phyloP scores from a whole-genome alignment of 2,888 invertebrate species.

The Amphipyra tragopoginis region DNA sequence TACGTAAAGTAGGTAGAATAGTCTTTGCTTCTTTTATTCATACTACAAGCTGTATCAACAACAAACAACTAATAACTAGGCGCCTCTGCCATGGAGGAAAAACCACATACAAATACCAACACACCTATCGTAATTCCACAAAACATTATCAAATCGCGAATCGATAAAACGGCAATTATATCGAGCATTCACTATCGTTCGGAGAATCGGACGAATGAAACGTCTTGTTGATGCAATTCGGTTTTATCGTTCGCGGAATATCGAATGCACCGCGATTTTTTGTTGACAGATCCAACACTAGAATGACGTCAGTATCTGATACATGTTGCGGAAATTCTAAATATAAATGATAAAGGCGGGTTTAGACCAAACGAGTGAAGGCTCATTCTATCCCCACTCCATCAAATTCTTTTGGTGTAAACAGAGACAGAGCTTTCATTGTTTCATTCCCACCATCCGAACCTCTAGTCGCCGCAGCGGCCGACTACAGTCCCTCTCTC shows the following conservation, averaged over 20 bases:
- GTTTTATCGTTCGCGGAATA: conserved; percentile 54
- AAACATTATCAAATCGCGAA: conserved; percentile 49
- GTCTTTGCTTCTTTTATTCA: conserved; percentile 3
- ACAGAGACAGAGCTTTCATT: too few relatives aligned
- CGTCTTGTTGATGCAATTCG: conserved; percentile 48
- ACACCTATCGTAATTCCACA: conserved; percentile 44
- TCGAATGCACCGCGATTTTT: conserved; percentile 37
- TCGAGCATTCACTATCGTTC: conserved; percentile 52
- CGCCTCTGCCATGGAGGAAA: conserved; percentile 31
- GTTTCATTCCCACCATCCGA: too few relatives aligned
- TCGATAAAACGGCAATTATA: conserved; percentile 56
- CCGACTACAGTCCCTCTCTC: too few relatives aligned
- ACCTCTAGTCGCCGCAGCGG: too few relatives aligned
- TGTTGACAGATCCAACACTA: conserved; percentile 46
- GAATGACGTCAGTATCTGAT: conserved; percentile 25
- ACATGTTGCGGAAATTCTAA: conserved; percentile 8
- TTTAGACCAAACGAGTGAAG: too few relatives aligned
- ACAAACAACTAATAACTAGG: conserved; percentile 5
- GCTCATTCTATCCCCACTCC: too few relatives aligned
- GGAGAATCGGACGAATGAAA: conserved; percentile 49
- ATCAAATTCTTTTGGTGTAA: too few relatives aligned
- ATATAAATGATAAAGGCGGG: conserved; percentile 3
- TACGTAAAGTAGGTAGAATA: too few relatives aligned
- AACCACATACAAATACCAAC: conserved; percentile 27
- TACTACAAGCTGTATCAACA: conserved; percentile 11